Percentiles rank a stretch among this genome's conserved stretches.
phyloP scores from a whole-genome alignment of 1,140 invertebrate species.

The Brachionus angularis region DNA sequence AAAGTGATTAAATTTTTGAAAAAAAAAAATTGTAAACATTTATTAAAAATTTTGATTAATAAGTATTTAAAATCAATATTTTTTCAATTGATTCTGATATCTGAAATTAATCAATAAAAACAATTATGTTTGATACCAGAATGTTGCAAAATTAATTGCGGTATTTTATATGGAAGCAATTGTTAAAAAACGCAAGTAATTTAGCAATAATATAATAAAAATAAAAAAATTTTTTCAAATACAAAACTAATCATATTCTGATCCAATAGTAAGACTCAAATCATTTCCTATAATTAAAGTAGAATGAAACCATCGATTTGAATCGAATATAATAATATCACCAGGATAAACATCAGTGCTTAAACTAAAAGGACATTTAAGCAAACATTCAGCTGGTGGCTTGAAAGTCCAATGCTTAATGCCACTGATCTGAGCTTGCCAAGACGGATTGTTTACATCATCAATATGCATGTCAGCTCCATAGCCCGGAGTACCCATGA shows the following conservation, averaged over 20 bases:
- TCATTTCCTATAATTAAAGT: slow-evolving; percentile 74
- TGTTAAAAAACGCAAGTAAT: too few relatives aligned
- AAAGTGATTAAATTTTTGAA: too few relatives aligned
- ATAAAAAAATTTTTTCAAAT: background rate
- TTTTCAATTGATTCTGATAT: too few relatives aligned
- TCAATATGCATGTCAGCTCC: slow-evolving; percentile 92
- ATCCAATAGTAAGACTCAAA: slow-evolving; percentile 88
- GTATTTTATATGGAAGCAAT: too few relatives aligned
- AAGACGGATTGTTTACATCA: slow-evolving; percentile 80
- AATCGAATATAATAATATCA: slow-evolving; percentile 74
- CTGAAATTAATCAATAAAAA: too few relatives aligned
- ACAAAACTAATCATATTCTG: slow-evolving; percentile 74
- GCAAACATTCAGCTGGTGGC: slow-evolving; percentile 80
- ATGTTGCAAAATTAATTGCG: too few relatives aligned
- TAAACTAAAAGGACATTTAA: slow-evolving; percentile 66
- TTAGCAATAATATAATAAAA: too few relatives aligned
- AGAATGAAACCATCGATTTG: slow-evolving; percentile 89
- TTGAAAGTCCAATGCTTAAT: slow-evolving; percentile 78
- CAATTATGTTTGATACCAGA: too few relatives aligned
- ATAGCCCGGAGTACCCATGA: slow-evolving; percentile 85
- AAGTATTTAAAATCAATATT: too few relatives aligned
- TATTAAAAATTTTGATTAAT: too few relatives aligned
- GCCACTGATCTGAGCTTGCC: slow-evolving; percentile 85
- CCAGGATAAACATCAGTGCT: slow-evolving; percentile 72
- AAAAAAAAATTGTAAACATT: too few relatives aligned